Evolutionary conservation across 2,113 vertebrate genomes (phyloP).

Genomic region (Catagonus wagneri): DNA sequence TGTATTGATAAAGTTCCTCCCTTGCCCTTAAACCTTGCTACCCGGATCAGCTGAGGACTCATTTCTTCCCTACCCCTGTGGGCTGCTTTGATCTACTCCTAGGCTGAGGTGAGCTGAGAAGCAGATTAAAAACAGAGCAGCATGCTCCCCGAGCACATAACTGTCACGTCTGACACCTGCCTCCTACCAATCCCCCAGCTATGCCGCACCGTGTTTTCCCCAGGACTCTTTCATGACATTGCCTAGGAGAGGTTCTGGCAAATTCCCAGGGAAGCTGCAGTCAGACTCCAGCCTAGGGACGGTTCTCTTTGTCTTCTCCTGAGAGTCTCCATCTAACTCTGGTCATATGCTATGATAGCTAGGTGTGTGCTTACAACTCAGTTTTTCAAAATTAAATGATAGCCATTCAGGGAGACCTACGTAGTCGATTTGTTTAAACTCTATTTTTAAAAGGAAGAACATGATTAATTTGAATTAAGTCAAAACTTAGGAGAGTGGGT

Average conservation of each 20-base stretch:
- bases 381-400: not conserved
- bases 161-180: not conserved
- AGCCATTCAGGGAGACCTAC: not conserved
- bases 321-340: not conserved
- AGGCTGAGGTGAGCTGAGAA: not conserved
- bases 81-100: not conserved
- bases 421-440: not conserved
- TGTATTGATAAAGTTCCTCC: not conserved
- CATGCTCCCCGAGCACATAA: rapidly evolving
- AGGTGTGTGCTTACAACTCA: not conserved
- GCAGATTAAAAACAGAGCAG: not conserved
- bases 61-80: not conserved
- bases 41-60: not conserved
- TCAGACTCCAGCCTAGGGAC: not conserved
- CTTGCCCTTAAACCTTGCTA: too few relatives aligned
- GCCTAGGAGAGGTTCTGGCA: not conserved
- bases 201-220: not conserved
- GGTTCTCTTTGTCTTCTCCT: not conserved
- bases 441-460: not conserved
- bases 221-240: not conserved
- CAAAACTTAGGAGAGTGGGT: not conserved
- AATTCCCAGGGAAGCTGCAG: not conserved
- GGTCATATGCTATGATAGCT: not conserved
- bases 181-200: not conserved
- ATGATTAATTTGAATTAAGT: not conserved